Evolutionary conservation across 2,113 vertebrate genomes (phyloP).

Genomic region (Nibea albiflora): DNA sequence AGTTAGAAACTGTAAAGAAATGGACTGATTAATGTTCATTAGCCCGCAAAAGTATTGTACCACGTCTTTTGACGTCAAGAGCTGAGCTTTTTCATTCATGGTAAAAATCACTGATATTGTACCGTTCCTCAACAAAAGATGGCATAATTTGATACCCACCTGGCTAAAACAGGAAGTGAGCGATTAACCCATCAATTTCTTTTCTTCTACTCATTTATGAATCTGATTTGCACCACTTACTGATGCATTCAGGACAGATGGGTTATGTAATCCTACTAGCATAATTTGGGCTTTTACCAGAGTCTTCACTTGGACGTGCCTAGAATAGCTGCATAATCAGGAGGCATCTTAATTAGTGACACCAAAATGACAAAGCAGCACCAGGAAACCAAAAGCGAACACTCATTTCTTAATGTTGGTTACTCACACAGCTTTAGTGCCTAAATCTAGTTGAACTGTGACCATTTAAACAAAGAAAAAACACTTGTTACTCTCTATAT

Average conservation of each 20-base stretch:
- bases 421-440: too few relatives aligned
- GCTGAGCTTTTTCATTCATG: neutral
- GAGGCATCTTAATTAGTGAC: neutral
- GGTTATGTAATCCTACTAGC: neutral
- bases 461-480: too few relatives aligned
- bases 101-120: neutral
- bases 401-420: too few relatives aligned
- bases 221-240: neutral
- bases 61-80: neutral
- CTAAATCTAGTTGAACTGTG: too few relatives aligned
- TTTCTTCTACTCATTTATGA: neutral
- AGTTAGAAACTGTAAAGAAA: neutral
- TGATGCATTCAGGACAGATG: neutral
- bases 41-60: neutral
- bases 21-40: constrained; percentile 14
- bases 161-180: neutral
- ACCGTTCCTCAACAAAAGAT: neutral
- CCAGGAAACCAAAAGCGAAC: too few relatives aligned
- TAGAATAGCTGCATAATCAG: neutral
- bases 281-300: neutral
- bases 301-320: neutral
- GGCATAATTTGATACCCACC: neutral
- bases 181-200: neutral
- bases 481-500: too few relatives aligned
- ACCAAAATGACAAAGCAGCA: neutral